Conservation (phyloP, 2,797 vertebrate genomes). For the Pseudomugil tenellus region DNA sequence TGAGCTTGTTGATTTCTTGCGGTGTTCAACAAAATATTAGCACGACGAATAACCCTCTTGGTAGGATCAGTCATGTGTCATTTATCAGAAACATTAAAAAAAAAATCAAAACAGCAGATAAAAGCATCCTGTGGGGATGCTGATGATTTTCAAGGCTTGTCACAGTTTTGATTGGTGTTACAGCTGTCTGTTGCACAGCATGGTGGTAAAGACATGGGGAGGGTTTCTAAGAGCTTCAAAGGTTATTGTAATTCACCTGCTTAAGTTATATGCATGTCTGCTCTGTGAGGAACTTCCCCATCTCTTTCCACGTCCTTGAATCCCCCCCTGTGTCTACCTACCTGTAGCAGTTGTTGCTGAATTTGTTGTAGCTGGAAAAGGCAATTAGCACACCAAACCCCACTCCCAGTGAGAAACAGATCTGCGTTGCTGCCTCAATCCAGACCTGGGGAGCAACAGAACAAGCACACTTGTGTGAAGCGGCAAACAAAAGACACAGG, state of each 20-base stretch:
- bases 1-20: background rate
- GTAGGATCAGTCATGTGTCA: constrained; percentile 22
- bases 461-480: constrained; percentile 77
- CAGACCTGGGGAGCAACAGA: constrained; percentile 88
- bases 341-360: constrained; percentile 95
- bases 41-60: constrained; percentile 19
- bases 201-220: constrained; percentile 58
- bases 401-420: constrained; percentile 94
- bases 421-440: constrained; percentile 93
- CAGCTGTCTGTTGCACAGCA: constrained; percentile 40
- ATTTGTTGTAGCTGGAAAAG: constrained; percentile 95
- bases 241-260: constrained; percentile 70
- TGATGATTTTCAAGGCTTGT: constrained; percentile 62
- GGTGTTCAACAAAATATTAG: background rate
- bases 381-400: constrained; percentile 94
- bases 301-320: constrained; percentile 7
- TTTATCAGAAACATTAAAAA: constrained; percentile 21
- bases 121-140: constrained; percentile 32
- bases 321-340: constrained; percentile 55
- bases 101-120: constrained; percentile 20
- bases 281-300: constrained; percentile 11
- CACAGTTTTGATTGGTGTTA: constrained; percentile 51
- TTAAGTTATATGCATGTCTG: constrained; percentile 26
- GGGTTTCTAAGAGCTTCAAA: constrained; percentile 73
- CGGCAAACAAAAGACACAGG: constrained; percentile 81